A percentile compares a stretch with the other conserved stretches of the same genome.
These are phyloP conservation scores for Pterois miles DNA, from an alignment of 2,797 vertebrate species.

Conservation along the genomic window DNA sequence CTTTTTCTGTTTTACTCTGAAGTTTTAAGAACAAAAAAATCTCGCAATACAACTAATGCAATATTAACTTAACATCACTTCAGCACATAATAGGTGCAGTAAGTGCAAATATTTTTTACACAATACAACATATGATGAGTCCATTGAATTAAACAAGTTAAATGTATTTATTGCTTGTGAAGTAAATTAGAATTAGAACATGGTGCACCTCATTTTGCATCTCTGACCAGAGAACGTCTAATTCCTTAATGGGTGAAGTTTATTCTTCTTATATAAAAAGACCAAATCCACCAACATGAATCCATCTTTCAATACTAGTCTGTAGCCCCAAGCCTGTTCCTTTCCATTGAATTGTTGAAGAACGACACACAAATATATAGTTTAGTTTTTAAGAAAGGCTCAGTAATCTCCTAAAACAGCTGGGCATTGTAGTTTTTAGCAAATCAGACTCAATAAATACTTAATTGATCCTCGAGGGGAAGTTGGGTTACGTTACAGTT, in stretches of 20 bases:
- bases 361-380: neutral
- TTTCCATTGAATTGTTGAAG: neutral
- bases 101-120: neutral
- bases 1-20: neutral
- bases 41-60: accelerated
- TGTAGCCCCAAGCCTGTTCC: no score
- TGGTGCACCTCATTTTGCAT: neutral
- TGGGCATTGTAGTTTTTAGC: neutral
- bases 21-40: neutral
- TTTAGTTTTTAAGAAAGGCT: neutral
- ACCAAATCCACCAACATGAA: no score
- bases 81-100: neutral
- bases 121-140: neutral
- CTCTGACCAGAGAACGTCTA: no score
- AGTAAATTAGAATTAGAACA: neutral
- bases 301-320: neutral
- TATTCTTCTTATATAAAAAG: neutral
- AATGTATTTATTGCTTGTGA: neutral
- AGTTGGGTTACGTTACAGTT: neutral
- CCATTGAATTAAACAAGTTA: neutral
- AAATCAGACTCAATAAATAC: no score
- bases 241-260: neutral
- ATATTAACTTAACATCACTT: neutral
- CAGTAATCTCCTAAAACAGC: neutral
- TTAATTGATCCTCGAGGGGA: no score